Base-by-base conservation (phyloP, 2,888 invertebrate genomes). In the Liopterus haemorrhoidalis region DNA sequence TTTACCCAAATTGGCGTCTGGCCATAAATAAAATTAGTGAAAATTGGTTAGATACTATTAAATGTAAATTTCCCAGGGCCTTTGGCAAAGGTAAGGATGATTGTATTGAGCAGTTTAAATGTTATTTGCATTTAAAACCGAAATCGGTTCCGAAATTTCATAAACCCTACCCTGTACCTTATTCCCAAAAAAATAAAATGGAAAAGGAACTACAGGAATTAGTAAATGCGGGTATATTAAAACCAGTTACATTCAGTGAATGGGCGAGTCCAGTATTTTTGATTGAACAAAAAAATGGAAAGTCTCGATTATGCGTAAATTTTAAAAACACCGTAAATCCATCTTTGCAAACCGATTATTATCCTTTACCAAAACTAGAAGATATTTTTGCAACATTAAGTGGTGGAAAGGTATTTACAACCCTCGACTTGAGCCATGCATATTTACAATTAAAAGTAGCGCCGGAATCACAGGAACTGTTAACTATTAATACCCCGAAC, bases 261-360 rank as follows among this genome's bases (percentile, higher is more conserved):
- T 48, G 8, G 49, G 54, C 48, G 39, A 46, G 25, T 38, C 50
- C 31, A 57, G 52, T 3, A 55, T 57, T 35, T 49, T 18, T 16
- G 41, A 41, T n/a, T 14, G 45, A 2, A 48, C 47, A 5, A 11
- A 35, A n/a, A n/a, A 27, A 51, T 19, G 42, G 41, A 6, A 22
- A 36, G 5, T 31, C 56, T 4, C 33, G 60, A 18, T 42, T 62
- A 4, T 60, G 59, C 44, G 53, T 56, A 2, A 56, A 64, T 54
- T 58, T 53, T 40, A 59, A 57, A 41, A 47, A 37, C 20, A 56
- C 58, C 1, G 9, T 54, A 6, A 59, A 60, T 41, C 48, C 41
- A 30, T 35, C 12, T 22, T 33, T 57, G 5, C 38, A 55, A 32
- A 49, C 49, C 15, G 54, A 57, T 8, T 54, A 55, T 27, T 58